phyloP scores from a whole-genome alignment of 2,888 invertebrate species.

The Diadegma fenestrale region DNA sequence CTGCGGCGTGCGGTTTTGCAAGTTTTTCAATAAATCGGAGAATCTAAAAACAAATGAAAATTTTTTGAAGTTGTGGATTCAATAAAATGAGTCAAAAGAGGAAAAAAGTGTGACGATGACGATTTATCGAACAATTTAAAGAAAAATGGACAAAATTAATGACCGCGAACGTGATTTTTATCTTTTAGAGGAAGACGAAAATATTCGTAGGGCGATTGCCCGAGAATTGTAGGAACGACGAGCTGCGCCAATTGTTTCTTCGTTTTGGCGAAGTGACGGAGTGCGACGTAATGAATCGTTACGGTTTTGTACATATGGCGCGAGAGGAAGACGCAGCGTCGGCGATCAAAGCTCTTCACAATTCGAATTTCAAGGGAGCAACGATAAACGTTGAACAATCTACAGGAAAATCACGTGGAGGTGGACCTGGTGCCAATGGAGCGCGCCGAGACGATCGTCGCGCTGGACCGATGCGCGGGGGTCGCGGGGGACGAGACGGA shows the following conservation, averaged over 20 bases:
- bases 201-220: slow-evolving; percentile 97
- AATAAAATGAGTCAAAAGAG: too few species aligned
- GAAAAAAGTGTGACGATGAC: too few species aligned
- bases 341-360: slow-evolving; percentile 93
- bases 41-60: too few species aligned
- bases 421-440: slow-evolving; percentile 86
- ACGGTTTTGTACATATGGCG: slow-evolving; percentile 97
- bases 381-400: slow-evolving; percentile 94
- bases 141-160: neutral
- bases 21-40: too few species aligned
- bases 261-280: slow-evolving; percentile 95
- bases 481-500: slow-evolving; percentile 85
- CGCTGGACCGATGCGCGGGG: slow-evolving; percentile 86
- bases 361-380: slow-evolving; percentile 93
- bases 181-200: slow-evolving; percentile 89
- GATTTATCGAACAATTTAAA: too few species aligned
- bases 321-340: slow-evolving; percentile 92
- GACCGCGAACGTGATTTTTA: neutral
- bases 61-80: too few species aligned
- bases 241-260: slow-evolving; percentile 93
- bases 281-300: slow-evolving; percentile 97
- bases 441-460: slow-evolving; percentile 86
- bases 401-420: slow-evolving; percentile 90
- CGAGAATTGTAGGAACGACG: slow-evolving; percentile 93
- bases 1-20: too few species aligned